Evolutionary conservation across 2,797 vertebrate genomes (phyloP).

Genomic region (Nannoperca obscura): DNA sequence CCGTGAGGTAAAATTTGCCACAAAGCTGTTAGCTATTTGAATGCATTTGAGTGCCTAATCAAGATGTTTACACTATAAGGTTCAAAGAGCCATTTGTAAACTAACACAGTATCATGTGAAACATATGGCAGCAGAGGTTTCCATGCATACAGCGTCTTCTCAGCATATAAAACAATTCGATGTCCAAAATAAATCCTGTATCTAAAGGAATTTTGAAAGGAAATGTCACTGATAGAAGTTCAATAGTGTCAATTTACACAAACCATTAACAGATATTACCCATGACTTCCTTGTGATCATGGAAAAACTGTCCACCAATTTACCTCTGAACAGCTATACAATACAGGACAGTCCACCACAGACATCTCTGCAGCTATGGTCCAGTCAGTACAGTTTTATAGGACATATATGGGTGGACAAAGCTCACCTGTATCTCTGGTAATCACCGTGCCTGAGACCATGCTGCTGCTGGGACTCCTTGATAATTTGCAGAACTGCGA

Average conservation of each 20-base stretch:
- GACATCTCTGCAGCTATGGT: not conserved
- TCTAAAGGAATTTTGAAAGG: no score
- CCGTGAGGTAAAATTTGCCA: not conserved
- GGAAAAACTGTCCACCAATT: not conserved
- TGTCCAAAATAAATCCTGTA: not conserved
- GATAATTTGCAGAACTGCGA: constrained; percentile 94
- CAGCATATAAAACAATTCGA: not conserved
- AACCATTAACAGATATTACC: not conserved
- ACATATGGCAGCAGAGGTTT: constrained; percentile 10
- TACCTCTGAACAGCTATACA: not conserved
- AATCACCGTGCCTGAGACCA: constrained; percentile 96
- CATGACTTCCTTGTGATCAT: not conserved
- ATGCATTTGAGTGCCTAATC: not conserved
- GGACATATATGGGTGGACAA: not conserved
- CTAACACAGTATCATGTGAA: not conserved
- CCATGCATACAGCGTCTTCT: not conserved
- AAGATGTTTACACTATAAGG: not conserved
- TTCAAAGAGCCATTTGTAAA: not conserved
- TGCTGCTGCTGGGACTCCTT: constrained; percentile 99
- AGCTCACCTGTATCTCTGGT: constrained; percentile 97
- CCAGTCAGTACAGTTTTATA: not conserved
- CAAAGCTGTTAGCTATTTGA: not conserved
- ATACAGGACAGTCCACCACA: not conserved
- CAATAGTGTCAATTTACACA: not conserved
- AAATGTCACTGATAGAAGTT: not conserved